Evolutionary conservation across 1,140 invertebrate genomes (phyloP), one percentile per base, ranked within the genome.

Genomic region (Plutomurus gul): DNA sequence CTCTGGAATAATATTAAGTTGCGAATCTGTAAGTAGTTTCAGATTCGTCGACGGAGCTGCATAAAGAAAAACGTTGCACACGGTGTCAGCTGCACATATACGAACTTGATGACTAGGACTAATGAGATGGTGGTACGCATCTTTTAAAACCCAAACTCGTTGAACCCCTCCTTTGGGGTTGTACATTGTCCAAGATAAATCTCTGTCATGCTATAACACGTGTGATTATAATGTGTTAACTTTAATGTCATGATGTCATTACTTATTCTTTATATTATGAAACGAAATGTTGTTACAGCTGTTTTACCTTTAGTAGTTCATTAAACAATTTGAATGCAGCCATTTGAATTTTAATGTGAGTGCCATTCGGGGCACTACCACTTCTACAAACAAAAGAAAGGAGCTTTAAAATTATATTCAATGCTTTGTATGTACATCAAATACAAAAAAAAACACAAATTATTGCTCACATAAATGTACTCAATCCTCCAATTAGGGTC

Each of bases 241-340:
- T n/a, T n/a, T n/a, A n/a, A n/a, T n/a, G n/a, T n/a, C n/a, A n/a
- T n/a, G n/a, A n/a, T n/a, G n/a, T 73, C 6, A 39, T 27, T 49
- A 30, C 13, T 16, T 22, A 25, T 5, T 75, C 43, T 46, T 25
- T 11, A 47, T 20, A 25, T 75, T 16, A 6, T 47, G 49, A 36
- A 16, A 47, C 25, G 40, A 36, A 56, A 76, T 43, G 30, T 3
- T 39, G 25, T 27, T n/a, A 51, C n/a, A n/a, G n/a, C n/a, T n/a
- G n/a, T 18, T 49, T 36, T 39, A 82, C 81, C 75, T 79, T 77
- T n/a, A 78, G 75, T 6, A 82, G 36, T 20, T 37, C 65, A 20
- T 46, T 73, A 36, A 82, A 47, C 27, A 43, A n/a, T 43, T 75
- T 76, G 30, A 82, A 77, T 25, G 47, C 77, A 13, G 46, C 71